Evolutionary conservation across 2,113 vertebrate species (phyloP), one percentile per base, ranked within the genome.

Genomic region (Baryphthengus martii): DNA sequence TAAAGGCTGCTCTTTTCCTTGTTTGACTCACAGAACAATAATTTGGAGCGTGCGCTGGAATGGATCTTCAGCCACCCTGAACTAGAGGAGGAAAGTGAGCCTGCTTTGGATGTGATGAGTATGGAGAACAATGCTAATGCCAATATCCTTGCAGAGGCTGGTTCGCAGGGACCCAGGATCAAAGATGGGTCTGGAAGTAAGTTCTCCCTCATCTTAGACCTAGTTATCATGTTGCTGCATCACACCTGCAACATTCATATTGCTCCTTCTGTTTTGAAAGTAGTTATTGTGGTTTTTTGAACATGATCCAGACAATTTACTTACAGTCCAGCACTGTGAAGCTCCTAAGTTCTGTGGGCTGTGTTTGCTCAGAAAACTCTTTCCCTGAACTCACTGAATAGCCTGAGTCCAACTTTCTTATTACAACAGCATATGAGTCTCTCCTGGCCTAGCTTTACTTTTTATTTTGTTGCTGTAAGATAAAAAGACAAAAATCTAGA

Each of bases 61-160:
- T 99, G 99, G 99, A 99, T 99, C 96, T 99, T 99, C 95, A 98
- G 97, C 76, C 99, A 99, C 89, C 98, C 99, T 4, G 99, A 99
- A 79, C 93, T 96, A 4, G 98, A 99, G 90, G 99, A 99, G 56
- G 99, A 99, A 81, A 97, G 88, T 2, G 98, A 98, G 26, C 97
- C 97, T 67, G 88, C 98, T 42, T 98, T 98, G 59, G 98, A 98
- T 76, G 92, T 98, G 61, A 97, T 98, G 5, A 98, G 99, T 97
- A 98, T 98, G 31, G 99, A 99, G 95, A 99, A 99, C 89, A 98
- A 98, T 3, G 97, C 98, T 93, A 99, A 98, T 56, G 98, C 98
- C 44, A 99, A 98, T 20, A 98, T 99, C 70, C 98, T 99, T 56
- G 98, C 98, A 74, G 99, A 99, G 88, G 97, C 98, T 73, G 99